Evolutionary conservation across 1,140 invertebrate species (phyloP).

Genomic region (Neodiprion virginianus): DNA sequence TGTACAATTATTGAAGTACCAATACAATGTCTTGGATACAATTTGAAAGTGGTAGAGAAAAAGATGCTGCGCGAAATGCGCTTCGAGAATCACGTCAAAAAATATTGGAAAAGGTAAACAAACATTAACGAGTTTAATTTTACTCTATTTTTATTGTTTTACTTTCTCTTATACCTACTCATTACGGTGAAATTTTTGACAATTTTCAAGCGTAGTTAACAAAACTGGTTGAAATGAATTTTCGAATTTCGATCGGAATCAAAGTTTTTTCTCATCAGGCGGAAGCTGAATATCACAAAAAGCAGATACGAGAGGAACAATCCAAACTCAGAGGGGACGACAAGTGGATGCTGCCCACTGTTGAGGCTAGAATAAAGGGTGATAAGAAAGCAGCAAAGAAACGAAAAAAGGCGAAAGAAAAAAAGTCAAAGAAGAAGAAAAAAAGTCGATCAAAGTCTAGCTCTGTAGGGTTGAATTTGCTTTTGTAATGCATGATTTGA

Average conservation of each 20-base stretch:
- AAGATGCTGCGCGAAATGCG: slow-evolving; percentile 50
- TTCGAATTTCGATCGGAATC: slow-evolving; percentile 8
- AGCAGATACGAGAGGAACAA: slow-evolving; percentile 41
- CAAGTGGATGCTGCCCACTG: slow-evolving; percentile 57
- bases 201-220: neutral
- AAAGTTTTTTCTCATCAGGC: slow-evolving; percentile 35
- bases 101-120: slow-evolving; percentile 44
- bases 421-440: slow-evolving; percentile 42
- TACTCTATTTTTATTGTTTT: slow-evolving; percentile 3
- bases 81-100: slow-evolving; percentile 46
- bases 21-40: slow-evolving; percentile 51
- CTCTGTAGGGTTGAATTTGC: slow-evolving; percentile 28
- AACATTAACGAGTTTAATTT: neutral
- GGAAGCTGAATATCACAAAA: slow-evolving; percentile 40
- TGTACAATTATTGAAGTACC: neutral
- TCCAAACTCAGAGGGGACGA: slow-evolving; percentile 50
- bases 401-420: slow-evolving; percentile 42
- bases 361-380: slow-evolving; percentile 41
- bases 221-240: neutral
- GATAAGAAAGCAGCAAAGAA: slow-evolving; percentile 36
- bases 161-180: neutral
- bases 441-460: slow-evolving; percentile 33
- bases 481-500: slow-evolving; percentile 17
- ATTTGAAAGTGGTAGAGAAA: slow-evolving; percentile 55
- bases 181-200: neutral